Evolutionary conservation across 2,888 invertebrate genomes (phyloP).

Genomic region (Monopis laevigella): DNA sequence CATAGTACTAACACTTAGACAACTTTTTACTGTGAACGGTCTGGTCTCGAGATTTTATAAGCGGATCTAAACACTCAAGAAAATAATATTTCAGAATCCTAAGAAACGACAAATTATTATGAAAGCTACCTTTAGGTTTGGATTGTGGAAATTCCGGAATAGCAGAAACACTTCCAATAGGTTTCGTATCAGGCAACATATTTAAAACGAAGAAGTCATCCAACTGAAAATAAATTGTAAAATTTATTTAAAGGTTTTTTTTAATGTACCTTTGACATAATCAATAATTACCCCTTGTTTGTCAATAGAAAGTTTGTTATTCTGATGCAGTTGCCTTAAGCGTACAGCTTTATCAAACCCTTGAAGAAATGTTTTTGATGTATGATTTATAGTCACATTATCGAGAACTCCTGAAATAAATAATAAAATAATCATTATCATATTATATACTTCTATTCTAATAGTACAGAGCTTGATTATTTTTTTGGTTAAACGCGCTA

Average conservation of each 20-base stretch:
- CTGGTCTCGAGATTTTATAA: no score
- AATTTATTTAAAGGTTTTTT: no score
- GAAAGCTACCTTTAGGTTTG: slow-evolving; percentile 36
- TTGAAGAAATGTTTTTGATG: slow-evolving; percentile 69
- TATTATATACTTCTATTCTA: no score
- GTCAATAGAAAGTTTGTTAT: slow-evolving; percentile 34
- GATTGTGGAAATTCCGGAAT: slow-evolving; percentile 33
- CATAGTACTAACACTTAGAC: no score
- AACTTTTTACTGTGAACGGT: no score
- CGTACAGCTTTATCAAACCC: slow-evolving; percentile 68
- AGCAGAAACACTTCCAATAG: slow-evolving; percentile 34
- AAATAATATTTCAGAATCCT: no score
- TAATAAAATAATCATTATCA: slow-evolving; percentile 5
- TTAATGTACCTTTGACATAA: no score
- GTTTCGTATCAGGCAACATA: slow-evolving; percentile 42
- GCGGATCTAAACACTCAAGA: no score
- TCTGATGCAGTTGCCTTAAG: slow-evolving; percentile 46
- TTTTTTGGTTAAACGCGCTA: no score
- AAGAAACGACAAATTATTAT: no score
- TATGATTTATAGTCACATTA: slow-evolving; percentile 64
- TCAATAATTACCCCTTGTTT: slow-evolving; percentile 27
- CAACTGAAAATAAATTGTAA: background rate
- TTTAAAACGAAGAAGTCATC: slow-evolving; percentile 53
- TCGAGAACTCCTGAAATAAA: slow-evolving; percentile 65
- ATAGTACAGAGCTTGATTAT: no score